Conservation (phyloP, 2,888 invertebrate species). For the Agriopis aurantiaria region DNA sequence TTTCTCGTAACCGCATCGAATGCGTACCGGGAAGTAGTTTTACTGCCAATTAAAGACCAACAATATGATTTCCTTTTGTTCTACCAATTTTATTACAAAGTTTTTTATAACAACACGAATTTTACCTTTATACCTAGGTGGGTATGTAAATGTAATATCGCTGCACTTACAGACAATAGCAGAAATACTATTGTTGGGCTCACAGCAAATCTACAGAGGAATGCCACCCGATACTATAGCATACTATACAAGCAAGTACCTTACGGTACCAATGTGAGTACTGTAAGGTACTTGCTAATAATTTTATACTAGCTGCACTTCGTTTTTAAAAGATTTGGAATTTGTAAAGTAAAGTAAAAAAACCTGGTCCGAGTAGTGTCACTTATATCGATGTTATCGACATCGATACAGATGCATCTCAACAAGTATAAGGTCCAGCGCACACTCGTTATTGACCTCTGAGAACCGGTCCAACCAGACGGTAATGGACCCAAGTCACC, state of each 20-base stretch:
- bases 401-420: conserved; percentile 4
- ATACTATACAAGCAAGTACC: no score
- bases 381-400: no score
- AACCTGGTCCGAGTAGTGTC: no score
- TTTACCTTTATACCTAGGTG: background rate
- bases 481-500: conserved; percentile 7
- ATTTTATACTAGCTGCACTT: no score
- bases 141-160: background rate
- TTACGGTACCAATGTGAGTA: no score
- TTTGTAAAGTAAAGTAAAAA: no score
- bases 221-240: no score
- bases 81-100: conserved; percentile 14
- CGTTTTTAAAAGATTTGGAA: no score
- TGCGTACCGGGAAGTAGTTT: conserved; percentile 21
- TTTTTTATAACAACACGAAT: background rate
- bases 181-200: background rate
- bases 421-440: background rate
- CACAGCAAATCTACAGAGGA: background rate
- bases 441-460: conserved; percentile 19
- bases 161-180: background rate
- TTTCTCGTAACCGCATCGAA: conserved; percentile 16
- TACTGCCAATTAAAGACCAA: conserved; percentile 11
- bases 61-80: conserved; percentile 18
- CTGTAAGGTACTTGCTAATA: no score
- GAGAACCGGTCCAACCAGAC: conserved; percentile 17